Conservation (phyloP, 1,140 invertebrate species). For the Drosophila aff. region DNA sequence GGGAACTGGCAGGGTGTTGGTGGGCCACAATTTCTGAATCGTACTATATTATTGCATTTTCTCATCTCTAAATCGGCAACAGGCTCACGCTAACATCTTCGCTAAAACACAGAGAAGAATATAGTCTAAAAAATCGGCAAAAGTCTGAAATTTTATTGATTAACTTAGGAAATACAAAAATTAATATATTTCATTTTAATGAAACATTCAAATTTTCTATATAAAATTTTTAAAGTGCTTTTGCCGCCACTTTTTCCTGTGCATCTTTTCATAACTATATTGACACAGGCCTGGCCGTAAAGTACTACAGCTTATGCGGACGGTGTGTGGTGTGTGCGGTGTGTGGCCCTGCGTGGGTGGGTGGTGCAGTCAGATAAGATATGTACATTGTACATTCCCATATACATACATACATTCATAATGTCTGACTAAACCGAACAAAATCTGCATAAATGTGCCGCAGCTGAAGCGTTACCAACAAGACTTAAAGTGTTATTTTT, state of each 20-base stretch:
- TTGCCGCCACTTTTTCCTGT: neutral
- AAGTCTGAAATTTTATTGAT: too few relatives aligned
- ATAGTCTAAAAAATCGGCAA: neutral
- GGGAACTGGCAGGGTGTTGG: constrained; percentile 1
- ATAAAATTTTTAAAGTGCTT: neutral
- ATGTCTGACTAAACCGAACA: constrained; percentile 39
- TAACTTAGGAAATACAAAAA: neutral
- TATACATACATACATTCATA: neutral
- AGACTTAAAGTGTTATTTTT: constrained; percentile 26
- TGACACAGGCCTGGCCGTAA: constrained; percentile 48
- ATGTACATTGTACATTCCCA: constrained; percentile 7
- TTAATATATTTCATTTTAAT: too few relatives aligned
- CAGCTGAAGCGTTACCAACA: constrained; percentile 45
- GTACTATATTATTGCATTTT: constrained; percentile 37
- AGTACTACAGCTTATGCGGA: constrained; percentile 36
- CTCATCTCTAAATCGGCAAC: constrained; percentile 16
- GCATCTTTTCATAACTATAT: constrained; percentile 40
- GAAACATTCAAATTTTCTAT: neutral
- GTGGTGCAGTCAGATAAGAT: constrained; percentile 62
- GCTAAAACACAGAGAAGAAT: neutral
- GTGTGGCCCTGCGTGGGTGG: constrained; percentile 44
- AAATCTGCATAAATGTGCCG: constrained; percentile 59
- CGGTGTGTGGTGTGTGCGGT: constrained; percentile 15
- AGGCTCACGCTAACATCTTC: neutral
- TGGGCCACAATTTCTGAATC: constrained; percentile 1